phyloP scores from a whole-genome alignment of 92 coral and sea anemone species.

The Plumapathes pennacea region DNA sequence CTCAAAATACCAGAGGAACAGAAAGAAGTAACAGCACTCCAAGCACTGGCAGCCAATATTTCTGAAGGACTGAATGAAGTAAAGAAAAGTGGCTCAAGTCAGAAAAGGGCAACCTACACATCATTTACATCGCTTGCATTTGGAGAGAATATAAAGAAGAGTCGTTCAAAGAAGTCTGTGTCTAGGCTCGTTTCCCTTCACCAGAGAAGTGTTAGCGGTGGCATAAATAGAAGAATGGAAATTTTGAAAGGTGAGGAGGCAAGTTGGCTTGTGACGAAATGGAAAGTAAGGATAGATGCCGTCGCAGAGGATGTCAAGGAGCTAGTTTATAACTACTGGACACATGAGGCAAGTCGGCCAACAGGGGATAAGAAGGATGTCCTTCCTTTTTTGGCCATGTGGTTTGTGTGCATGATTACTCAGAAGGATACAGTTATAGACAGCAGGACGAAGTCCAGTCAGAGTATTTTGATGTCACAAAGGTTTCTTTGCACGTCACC shows the following conservation, averaged over 20 bases:
- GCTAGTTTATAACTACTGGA: slow-evolving; percentile 22
- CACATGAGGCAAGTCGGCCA: slow-evolving; percentile 21
- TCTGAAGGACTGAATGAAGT: slow-evolving; percentile 44
- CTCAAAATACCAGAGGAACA: slow-evolving; percentile 23
- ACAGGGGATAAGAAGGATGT: slow-evolving; percentile 27
- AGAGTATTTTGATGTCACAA: slow-evolving; percentile 43
- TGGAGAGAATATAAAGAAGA: slow-evolving; percentile 21
- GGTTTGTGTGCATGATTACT: slow-evolving; percentile 17
- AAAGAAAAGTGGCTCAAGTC: slow-evolving; percentile 29
- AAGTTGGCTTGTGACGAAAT: slow-evolving; percentile 13
- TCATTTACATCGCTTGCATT: slow-evolving; percentile 36
- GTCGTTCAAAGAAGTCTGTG: slow-evolving; percentile 22
- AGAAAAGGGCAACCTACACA: slow-evolving; percentile 41
- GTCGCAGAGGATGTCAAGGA: slow-evolving; percentile 20
- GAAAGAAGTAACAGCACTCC: slow-evolving; percentile 29
- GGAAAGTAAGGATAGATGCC: slow-evolving; percentile 15
- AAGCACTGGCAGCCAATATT: slow-evolving; percentile 55
- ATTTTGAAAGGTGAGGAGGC: slow-evolving; percentile 13
- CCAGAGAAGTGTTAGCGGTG: slow-evolving; percentile 11
- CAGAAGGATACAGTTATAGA: slow-evolving; percentile 32
- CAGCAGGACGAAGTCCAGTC: slow-evolving; percentile 41
- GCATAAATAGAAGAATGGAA: slow-evolving; percentile 7
- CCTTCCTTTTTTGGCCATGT: slow-evolving; percentile 35
- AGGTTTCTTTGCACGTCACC: slow-evolving; percentile 29
- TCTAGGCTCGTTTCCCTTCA: slow-evolving; percentile 23